Percentiles rank a stretch among this genome's conserved stretches.
Evolutionary conservation across 2,113 vertebrate genomes (phyloP).

Genomic region (Menura novaehollandiae): DNA sequence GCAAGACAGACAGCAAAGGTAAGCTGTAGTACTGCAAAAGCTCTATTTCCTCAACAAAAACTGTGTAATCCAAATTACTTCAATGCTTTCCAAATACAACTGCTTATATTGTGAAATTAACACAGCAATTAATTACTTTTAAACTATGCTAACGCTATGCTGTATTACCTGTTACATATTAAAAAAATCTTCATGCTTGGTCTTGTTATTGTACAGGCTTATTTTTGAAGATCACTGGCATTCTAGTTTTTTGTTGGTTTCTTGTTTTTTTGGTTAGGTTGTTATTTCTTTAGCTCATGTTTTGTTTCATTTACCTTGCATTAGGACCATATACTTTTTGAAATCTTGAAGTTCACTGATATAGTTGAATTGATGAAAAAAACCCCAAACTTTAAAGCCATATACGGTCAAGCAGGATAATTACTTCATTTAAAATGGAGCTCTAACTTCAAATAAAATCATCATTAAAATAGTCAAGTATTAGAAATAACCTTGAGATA

Average conservation of each 20-base stretch:
- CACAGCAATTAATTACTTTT: not conserved
- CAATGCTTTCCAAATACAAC: not conserved
- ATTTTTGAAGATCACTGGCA: not conserved
- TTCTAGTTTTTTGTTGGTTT: rapidly evolving
- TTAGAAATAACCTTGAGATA: not conserved
- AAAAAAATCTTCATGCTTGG: not conserved
- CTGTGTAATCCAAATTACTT: not conserved
- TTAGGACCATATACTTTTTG: not conserved
- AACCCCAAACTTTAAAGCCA: not conserved
- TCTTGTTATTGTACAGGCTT: not conserved
- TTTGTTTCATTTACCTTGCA: not conserved
- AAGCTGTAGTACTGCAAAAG: not conserved
- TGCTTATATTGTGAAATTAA: not conserved
- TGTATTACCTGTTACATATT: not conserved
- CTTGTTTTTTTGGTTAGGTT: not conserved
- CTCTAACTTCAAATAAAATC: not conserved
- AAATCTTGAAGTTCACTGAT: not conserved
- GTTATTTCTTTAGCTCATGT: not conserved
- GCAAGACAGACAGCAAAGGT: not conserved
- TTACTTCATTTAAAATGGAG: not conserved
- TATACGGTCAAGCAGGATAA: not conserved
- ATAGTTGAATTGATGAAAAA: not conserved
- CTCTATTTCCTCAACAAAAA: not conserved
- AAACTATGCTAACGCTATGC: not conserved
- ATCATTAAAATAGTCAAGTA: not conserved